Evolutionary conservation across 2,113 vertebrate genomes (phyloP).

Genomic region (Zosterops borbonicus): DNA sequence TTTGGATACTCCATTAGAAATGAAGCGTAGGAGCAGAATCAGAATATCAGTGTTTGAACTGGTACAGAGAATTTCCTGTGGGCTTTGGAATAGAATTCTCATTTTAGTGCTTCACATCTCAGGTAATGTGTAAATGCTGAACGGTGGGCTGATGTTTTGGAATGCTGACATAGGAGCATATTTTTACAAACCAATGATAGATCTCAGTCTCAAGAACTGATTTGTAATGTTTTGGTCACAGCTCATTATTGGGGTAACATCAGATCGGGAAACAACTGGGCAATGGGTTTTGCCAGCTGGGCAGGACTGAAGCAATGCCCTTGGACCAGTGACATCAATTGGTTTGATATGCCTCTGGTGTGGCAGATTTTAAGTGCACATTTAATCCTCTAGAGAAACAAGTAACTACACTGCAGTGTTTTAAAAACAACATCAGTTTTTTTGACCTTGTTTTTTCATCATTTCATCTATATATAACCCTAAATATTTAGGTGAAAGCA

Average conservation of each 20-base stretch:
- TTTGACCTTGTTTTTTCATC: not conserved
- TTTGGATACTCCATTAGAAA: not conserved
- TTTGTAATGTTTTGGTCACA: not conserved
- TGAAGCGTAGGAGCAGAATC: not conserved
- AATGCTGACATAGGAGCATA: not conserved
- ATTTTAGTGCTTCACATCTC: not conserved
- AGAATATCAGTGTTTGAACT: not conserved
- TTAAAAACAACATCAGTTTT: not conserved
- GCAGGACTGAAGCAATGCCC: not conserved
- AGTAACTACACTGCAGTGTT: not conserved
- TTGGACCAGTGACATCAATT: not conserved
- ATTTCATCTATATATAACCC: not conserved
- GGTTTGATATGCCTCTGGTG: not conserved
- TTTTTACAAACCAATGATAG: not conserved
- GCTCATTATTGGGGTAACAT: not conserved
- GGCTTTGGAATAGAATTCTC: not conserved
- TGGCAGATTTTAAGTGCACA: not conserved
- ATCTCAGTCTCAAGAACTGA: not conserved
- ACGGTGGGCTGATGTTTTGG: not conserved
- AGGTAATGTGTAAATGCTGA: not conserved
- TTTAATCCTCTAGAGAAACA: not conserved
- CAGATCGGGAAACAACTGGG: not conserved
- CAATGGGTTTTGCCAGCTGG: not conserved
- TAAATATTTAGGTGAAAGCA: conserved; percentile 32
- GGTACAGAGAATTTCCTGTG: not conserved